Evolutionary conservation across 2,113 vertebrate genomes (phyloP).

Genomic region (Pontoporia blainvillei): DNA sequence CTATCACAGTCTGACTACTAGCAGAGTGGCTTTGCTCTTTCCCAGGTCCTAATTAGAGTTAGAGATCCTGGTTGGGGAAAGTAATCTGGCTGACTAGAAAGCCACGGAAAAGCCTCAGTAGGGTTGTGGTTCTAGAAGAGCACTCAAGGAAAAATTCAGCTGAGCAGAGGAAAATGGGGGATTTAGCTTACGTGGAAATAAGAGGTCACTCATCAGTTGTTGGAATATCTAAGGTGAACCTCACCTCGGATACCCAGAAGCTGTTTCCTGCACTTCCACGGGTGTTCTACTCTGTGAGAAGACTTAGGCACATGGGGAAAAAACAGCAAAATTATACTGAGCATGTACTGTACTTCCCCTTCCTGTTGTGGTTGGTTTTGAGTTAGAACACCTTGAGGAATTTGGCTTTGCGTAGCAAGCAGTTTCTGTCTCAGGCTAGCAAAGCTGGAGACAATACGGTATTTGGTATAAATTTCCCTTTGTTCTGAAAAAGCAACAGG

Average conservation of each 20-base stretch:
- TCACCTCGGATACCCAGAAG: background rate
- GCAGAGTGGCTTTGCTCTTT: background rate
- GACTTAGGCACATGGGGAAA: background rate
- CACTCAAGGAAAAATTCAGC: background rate
- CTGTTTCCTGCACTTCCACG: background rate
- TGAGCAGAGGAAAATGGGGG: background rate
- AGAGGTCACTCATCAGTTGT: background rate
- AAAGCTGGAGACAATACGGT: background rate
- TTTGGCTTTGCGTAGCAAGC: background rate
- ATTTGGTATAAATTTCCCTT: background rate
- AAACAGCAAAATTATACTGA: background rate
- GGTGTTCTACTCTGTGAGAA: background rate
- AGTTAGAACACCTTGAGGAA: background rate
- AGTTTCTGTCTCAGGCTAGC: background rate
- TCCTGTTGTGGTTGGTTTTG: background rate
- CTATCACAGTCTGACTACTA: background rate
- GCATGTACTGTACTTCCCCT: background rate
- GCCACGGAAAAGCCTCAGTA: background rate
- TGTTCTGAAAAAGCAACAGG: background rate
- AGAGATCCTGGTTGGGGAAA: background rate
- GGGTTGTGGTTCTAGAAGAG: background rate
- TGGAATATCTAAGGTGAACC: background rate
- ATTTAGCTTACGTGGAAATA: background rate
- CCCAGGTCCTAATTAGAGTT: background rate
- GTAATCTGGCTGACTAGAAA: background rate